Evolutionary conservation across 2,888 invertebrate genomes (phyloP), one percentile per base, ranked within the genome.

Genomic region (Halictus ligatus): DNA sequence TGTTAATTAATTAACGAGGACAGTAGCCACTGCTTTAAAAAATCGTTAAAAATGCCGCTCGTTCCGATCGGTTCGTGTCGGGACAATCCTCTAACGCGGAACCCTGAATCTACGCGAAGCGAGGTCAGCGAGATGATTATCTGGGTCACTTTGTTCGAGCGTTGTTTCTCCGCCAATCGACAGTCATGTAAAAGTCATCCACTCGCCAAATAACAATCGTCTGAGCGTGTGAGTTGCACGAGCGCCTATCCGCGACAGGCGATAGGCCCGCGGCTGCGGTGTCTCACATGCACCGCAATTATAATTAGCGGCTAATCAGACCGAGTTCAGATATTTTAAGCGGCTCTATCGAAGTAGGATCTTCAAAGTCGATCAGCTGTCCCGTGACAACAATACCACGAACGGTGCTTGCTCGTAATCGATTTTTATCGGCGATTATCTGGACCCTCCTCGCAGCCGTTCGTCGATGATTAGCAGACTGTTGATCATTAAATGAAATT

Each of bases 281-380:
- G 29, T 67, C 78, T 86, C 64, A 35, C 79, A 78, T 64, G 82
- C 85, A 80, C 78, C 74, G 58, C 75, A 86, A 92, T 92, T 93
- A 94, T 93, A 93, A 93, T 94, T 94, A 93, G 94, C 91, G 87
- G 78, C 87, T 92, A 93, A 94, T 93, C 92, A 89, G 92, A 92
- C 88, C 92, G 90, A 91, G 89, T 91, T 87, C 87, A 88, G 90
- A 84, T 91, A 92, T 92, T 93, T 92, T 92, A 89, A 82, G 80
- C 90, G 78, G 69, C 78, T 86, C 83, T 90, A 85, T 90, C 85
- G 83, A 87, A 83, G 78, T 87, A 72, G 73, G 85, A 75, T 87
- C 83, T 82, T 86, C 75, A 87, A 89, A 87, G 82, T 85, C 83
- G 82, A 78, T 88, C 89, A 86, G 79, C 84, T 89, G 86, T 78